Evolutionary conservation across 2,797 vertebrate species (phyloP), one percentile per base, ranked within the genome.

Genomic region (Mycteria americana): DNA sequence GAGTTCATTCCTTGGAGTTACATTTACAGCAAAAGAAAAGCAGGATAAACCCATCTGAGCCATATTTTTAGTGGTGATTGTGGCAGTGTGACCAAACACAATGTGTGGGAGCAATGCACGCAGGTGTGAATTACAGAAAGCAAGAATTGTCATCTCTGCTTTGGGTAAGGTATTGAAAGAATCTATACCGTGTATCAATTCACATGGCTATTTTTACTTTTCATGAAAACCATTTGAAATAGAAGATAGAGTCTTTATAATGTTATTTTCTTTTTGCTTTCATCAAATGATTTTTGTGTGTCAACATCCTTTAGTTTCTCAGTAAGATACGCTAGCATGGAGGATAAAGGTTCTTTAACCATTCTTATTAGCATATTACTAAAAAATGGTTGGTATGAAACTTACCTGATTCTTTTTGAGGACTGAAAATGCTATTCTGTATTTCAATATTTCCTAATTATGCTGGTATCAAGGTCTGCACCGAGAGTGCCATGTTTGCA

Each of bases 151-250:
- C 21, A 13, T 56, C 48, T 72, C 37, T 67, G 48, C 65, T 68
- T 63, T 37, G 27, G 10, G 30, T 53, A 43, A 74, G 43, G 25
- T 73, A 53, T 7, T 46, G 65, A 22, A 68, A 73, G n/a, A 72
- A 48, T 57, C 28, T 27, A 2, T 57, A n/a, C 23, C 6, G 11
- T 1, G 0, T 57, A 59, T 48, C 11, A 30, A 17, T 9, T 73
- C 12, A 16, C 11, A 19, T 41, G 4, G 14, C 33, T 73, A 15
- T n/a, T 65, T 77, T 63, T 56, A n/a, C n/a, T 68, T 74, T 15
- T 31, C 59, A n/a, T 51, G 23, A 45, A 64, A 82, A 39, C 13
- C 18, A 9, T 25, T 70, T 84, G 33, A 65, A 45, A 85, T 24
- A 50, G 56, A 56, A 85, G 43, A 39, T 25, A 33, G 35, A 23